phyloP scores from a whole-genome alignment of 2,113 vertebrate genomes.

The Leucoraja erinaceus region DNA sequence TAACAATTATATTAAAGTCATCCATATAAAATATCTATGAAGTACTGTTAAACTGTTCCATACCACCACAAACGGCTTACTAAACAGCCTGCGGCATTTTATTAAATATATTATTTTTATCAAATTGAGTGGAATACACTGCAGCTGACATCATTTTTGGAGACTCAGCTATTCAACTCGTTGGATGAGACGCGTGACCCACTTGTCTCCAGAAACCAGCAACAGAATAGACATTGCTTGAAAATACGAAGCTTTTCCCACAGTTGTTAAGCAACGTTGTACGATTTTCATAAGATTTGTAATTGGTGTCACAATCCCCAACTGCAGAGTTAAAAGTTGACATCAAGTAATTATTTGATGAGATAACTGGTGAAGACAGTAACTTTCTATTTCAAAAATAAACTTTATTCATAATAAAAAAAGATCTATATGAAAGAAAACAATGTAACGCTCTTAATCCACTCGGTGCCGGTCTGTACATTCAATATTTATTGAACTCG shows the following conservation, averaged over 20 bases:
- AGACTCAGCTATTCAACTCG: neutral
- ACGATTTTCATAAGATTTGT: neutral
- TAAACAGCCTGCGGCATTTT: neutral
- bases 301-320: neutral
- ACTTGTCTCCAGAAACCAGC: neutral
- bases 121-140: neutral
- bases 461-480: too few relatives aligned
- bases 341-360: neutral
- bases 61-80: neutral
- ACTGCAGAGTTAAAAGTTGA: neutral
- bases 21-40: neutral
- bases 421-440: too few relatives aligned
- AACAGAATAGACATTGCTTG: neutral
- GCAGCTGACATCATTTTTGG: neutral
- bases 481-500: too few relatives aligned
- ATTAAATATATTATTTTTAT: conserved; percentile 11
- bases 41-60: neutral
- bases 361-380: too few relatives aligned
- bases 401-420: too few relatives aligned
- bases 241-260: neutral
- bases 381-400: too few relatives aligned
- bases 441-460: too few relatives aligned
- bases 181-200: neutral
- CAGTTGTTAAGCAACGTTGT: neutral
- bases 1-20: neutral